phyloP scores from a whole-genome alignment of 1,140 invertebrate species.

The Galleria mellonella region DNA sequence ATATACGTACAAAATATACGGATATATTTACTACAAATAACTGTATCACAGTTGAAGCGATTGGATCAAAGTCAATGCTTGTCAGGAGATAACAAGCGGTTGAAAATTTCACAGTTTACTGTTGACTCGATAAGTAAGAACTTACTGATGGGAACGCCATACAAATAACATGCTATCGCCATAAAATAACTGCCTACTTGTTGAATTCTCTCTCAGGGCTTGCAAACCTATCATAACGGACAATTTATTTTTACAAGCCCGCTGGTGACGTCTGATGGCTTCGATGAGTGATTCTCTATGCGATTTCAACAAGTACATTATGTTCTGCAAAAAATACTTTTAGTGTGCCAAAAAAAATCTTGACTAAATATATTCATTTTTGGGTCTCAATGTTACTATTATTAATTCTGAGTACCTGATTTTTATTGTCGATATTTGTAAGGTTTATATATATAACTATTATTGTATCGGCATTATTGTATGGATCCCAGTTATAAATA shows the following conservation, averaged over 20 bases:
- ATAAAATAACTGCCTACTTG: constrained; percentile 1
- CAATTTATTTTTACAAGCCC: constrained; percentile 1
- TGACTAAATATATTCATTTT: too few species aligned
- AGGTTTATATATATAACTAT: too few species aligned
- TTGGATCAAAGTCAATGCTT: constrained; percentile 42
- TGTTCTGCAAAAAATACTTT: too few species aligned
- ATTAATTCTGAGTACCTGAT: too few species aligned
- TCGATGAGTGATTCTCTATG: not conserved
- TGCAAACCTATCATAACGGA: constrained; percentile 4
- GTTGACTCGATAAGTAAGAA: constrained; percentile 31
- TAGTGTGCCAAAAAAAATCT: too few species aligned
- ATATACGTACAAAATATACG: not conserved
- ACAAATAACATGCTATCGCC: constrained; percentile 24
- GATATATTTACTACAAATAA: constrained; percentile 9
- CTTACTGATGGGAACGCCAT: constrained; percentile 9
- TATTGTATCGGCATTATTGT: too few species aligned
- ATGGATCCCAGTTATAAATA: too few species aligned
- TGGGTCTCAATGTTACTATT: too few species aligned
- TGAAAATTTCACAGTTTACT: constrained; percentile 42
- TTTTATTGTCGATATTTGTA: too few species aligned
- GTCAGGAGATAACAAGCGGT: constrained; percentile 35
- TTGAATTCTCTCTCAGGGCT: constrained; percentile 1
- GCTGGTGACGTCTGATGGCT: not conserved
- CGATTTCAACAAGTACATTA: constrained; percentile 8
- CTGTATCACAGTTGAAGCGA: constrained; percentile 22